Conservation (phyloP, 2,888 invertebrate genomes). For the Megaustenia siamemsis region DNA sequence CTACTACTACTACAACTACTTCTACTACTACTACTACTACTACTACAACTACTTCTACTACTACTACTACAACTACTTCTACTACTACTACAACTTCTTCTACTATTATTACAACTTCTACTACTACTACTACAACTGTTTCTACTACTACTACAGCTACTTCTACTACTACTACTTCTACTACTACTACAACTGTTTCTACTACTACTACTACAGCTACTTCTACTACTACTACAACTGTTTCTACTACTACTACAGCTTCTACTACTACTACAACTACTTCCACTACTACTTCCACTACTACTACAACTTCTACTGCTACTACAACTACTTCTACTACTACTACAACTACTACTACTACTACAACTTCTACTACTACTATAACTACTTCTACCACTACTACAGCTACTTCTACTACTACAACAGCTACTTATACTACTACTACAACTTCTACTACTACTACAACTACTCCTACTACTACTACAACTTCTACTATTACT, state of each 20-base stretch:
- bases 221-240: neutral
- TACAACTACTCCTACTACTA: neutral
- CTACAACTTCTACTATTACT: neutral
- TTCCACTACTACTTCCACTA: slow-evolving; percentile 7
- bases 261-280: slow-evolving; percentile 24
- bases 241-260: neutral
- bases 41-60: slow-evolving; percentile 41
- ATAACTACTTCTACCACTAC: slow-evolving; percentile 22
- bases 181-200: neutral
- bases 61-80: slow-evolving; percentile 38
- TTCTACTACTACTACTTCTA: slow-evolving; percentile 37
- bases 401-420: neutral
- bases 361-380: slow-evolving; percentile 29
- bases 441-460: neutral
- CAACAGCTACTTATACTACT: neutral
- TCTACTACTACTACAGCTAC: too few relatives aligned
- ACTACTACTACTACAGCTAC: too few relatives aligned
- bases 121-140: too few relatives aligned
- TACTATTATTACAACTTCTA: too few relatives aligned
- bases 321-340: slow-evolving; percentile 31
- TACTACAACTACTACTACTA: slow-evolving; percentile 32
- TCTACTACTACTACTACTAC: slow-evolving; percentile 37
- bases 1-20: too few relatives aligned
- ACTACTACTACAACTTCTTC: slow-evolving; percentile 36
- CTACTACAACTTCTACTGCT: slow-evolving; percentile 4